phyloP scores from a whole-genome alignment of 2,113 vertebrate genomes.

The Lophochroa leadbeateri region DNA sequence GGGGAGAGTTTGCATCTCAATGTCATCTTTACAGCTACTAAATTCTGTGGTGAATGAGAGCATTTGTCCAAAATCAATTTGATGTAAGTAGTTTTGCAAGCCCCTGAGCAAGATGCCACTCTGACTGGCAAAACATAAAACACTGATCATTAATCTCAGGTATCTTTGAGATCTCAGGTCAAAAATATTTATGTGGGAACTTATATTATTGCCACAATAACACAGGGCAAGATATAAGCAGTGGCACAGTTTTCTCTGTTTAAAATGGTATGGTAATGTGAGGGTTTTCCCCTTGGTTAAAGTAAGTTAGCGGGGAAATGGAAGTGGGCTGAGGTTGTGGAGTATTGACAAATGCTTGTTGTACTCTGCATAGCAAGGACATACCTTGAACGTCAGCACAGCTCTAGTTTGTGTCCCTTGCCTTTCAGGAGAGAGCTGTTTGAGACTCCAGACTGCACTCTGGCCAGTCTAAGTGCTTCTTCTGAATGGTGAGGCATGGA shows the following conservation, averaged over 20 bases:
- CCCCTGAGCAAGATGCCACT: neutral
- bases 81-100: neutral
- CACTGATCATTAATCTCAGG: neutral
- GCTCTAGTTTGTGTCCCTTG: neutral
- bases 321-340: neutral
- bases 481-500: neutral
- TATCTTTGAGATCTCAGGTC: neutral
- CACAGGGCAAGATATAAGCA: neutral
- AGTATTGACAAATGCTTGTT: neutral
- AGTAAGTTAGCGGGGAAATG: neutral
- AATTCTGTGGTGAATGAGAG: neutral
- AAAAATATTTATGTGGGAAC: neutral
- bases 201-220: neutral
- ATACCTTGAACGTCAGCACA: neutral
- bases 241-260: too few species aligned
- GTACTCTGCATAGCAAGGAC: neutral
- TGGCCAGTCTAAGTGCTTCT: neutral
- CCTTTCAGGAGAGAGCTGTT: accelerated
- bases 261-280: neutral
- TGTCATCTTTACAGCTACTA: neutral
- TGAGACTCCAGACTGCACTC: neutral
- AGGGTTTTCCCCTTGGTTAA: neutral
- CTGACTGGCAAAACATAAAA: neutral
- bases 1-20: neutral
- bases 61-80: neutral